Evolutionary conservation across 2,113 vertebrate genomes (phyloP).

Genomic region (Arothron firmamentum): DNA sequence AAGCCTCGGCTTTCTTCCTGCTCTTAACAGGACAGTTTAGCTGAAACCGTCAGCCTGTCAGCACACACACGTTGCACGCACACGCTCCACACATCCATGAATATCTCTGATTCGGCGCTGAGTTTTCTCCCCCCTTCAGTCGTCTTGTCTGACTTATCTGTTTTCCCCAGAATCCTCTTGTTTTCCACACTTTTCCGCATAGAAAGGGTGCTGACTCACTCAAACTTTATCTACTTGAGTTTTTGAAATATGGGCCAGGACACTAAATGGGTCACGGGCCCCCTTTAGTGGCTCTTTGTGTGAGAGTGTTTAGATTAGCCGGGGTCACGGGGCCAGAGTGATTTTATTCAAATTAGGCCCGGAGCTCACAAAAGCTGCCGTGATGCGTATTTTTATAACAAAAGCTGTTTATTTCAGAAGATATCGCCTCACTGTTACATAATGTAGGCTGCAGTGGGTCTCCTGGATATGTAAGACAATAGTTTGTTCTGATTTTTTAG

Average conservation of each 20-base stretch:
- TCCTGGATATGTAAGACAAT: neutral
- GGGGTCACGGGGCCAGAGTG: conserved; percentile 30
- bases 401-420: conserved; percentile 4
- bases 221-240: conserved; percentile 6
- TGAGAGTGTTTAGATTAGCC: conserved; percentile 22
- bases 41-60: conserved; percentile 28
- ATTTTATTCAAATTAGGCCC: conserved; percentile 38
- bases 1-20: conserved; percentile 20
- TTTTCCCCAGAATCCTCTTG: neutral
- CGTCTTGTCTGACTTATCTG: conserved; percentile 4
- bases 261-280: conserved; percentile 37
- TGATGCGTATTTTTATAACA: conserved; percentile 4
- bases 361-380: conserved; percentile 12
- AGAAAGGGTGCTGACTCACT: conserved; percentile 22
- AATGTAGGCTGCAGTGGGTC: neutral
- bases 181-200: neutral
- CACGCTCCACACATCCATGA: conserved; percentile 7
- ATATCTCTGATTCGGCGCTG: conserved; percentile 8
- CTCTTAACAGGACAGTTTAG: conserved; percentile 10
- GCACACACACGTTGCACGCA: neutral
- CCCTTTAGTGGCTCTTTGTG: conserved; percentile 36
- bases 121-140: conserved; percentile 5
- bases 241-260: conserved; percentile 28
- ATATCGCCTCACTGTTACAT: conserved; percentile 1
- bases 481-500: conserved; percentile 3